Base-by-base conservation (phyloP, 2,113 vertebrate species). In the Brachionichthys hirsutus region DNA sequence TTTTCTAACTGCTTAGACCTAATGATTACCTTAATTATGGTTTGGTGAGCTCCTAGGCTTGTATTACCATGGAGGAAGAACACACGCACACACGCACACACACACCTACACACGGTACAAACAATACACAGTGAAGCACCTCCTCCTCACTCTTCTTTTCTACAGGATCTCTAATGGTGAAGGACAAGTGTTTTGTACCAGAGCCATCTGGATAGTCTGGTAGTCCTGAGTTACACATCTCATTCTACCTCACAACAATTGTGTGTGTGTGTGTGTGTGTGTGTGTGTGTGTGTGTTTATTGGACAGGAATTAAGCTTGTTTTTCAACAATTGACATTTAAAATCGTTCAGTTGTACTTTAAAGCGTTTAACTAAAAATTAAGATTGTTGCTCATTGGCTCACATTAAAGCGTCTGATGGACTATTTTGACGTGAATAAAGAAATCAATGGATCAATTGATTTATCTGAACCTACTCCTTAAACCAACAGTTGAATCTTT, bases 131-230 rank as follows among this genome's bases (percentile, higher is more conserved):
- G 24, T 30, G 24, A n/a, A 30, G 24, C 24, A 8, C 3, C 17
- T 16, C n/a, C 16, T 19, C 46, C 38, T 45, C 2, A 5, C 17
- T 43, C 1, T 40, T 1, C 38, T 15, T 50, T 50, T 67, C 10
- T 13, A 1, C 2, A 19, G 12, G 20, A 24, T 56, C 24, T 40
- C 46, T 24, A 15, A 38, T 0, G 4, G 51, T 17, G 24, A 41
- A 47, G 42, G n/a, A 68, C 49, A 36, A 69, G 57, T 54, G 66
- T 61, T 69, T 68, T 68, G 42, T 11, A 2, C 19, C 16, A 19
- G 43, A 60, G 20, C 43, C 49, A 60, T 3, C 56, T 60, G 30
- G 34, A 49, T 54, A 20, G 6, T 57, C 44, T 66, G 13, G 16
- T 55, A n/a, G 13, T 13, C 19, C 30, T 30, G 15, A 4, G 17